Conservation (phyloP, 1,140 invertebrate genomes). For the Sycophila sp. region DNA sequence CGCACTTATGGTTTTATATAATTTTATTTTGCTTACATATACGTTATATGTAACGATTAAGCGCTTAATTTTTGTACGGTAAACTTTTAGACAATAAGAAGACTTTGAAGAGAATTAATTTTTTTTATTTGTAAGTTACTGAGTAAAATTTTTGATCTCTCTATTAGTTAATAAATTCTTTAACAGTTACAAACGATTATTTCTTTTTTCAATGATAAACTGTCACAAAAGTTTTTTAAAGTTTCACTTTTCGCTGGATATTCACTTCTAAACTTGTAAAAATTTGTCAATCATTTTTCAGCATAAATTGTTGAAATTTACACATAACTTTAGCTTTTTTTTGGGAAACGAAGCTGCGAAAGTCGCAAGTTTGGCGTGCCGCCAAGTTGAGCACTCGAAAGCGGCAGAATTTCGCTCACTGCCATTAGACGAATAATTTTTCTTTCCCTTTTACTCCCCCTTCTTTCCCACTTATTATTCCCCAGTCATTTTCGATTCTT, state of each 20-base stretch:
- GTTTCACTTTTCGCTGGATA: too few species aligned
- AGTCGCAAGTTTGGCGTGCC: too few species aligned
- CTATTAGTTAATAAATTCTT: slow-evolving; percentile 26
- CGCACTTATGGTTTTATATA: slow-evolving; percentile 2
- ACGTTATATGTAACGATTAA: too few species aligned
- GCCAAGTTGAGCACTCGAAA: slow-evolving; percentile 3
- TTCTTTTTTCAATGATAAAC: background rate
- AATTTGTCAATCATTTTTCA: background rate
- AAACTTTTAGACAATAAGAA: slow-evolving; percentile 2
- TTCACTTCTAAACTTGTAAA: background rate
- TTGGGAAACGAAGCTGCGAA: too few species aligned
- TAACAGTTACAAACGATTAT: background rate
- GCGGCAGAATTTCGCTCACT: slow-evolving; percentile 50
- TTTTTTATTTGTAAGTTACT: slow-evolving; percentile 6
- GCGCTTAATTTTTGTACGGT: background rate
- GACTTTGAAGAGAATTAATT: slow-evolving; percentile 6
- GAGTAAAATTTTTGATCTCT: slow-evolving; percentile 23
- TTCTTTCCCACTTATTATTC: too few species aligned
- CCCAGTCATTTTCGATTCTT: too few species aligned
- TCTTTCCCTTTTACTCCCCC: slow-evolving; percentile 42
- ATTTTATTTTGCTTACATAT: slow-evolving; percentile 2
- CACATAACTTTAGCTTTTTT: too few species aligned
- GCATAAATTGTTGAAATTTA: too few species aligned
- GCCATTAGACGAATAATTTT: slow-evolving; percentile 50
- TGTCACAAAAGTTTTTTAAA: too few species aligned